These are phyloP conservation scores for Criorhina ranunculi DNA, from an alignment of 2,888 invertebrate genomes.

Conservation along the genomic window DNA sequence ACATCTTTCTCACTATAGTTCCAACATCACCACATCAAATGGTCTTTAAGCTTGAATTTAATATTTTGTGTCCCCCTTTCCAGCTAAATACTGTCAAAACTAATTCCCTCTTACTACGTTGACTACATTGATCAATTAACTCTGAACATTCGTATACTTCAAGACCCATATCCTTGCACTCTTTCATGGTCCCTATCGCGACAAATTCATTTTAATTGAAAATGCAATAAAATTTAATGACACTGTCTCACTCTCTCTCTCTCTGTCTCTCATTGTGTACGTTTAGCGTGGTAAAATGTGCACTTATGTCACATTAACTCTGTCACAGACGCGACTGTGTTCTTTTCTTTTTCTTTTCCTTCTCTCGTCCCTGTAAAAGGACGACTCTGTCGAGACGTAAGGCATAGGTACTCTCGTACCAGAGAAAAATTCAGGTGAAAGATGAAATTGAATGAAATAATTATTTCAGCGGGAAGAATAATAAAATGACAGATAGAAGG, in stretches of 20 bases:
- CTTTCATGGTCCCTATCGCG: neutral
- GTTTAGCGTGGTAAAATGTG: constrained; percentile 49
- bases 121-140: constrained; percentile 15
- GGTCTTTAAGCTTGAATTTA: too few relatives aligned
- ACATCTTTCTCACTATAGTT: too few relatives aligned
- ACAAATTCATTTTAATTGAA: constrained; percentile 48
- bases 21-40: too few relatives aligned
- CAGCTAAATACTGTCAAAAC: too few relatives aligned
- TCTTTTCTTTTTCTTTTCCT: constrained; percentile 12
- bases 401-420: neutral
- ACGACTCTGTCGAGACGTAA: constrained; percentile 2
- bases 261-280: constrained; percentile 3
- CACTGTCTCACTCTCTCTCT: constrained; percentile 52
- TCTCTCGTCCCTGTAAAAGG: constrained; percentile 14
- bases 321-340: constrained; percentile 49
- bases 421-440: constrained; percentile 63
- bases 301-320: constrained; percentile 71
- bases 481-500: constrained; percentile 48
- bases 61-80: too few relatives aligned
- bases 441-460: constrained; percentile 76
- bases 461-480: constrained; percentile 65
- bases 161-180: neutral
- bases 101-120: too few relatives aligned
- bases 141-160: constrained; percentile 13
- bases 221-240: constrained; percentile 70